Base-by-base conservation (phyloP, 2,888 invertebrate species). In the Ariolimax columbianus region DNA sequence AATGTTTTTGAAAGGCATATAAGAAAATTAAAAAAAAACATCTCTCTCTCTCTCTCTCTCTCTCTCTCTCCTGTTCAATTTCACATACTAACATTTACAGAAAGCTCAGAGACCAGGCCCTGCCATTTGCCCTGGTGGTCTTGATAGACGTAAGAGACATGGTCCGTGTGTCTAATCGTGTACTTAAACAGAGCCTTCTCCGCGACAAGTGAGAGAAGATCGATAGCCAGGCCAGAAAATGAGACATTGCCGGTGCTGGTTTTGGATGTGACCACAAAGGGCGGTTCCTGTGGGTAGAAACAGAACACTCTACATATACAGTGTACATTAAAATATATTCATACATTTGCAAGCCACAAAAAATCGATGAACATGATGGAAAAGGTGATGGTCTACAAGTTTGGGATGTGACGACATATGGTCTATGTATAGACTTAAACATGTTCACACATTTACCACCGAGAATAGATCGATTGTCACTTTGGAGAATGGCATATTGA, bases 21-120 rank as follows among this genome's bases (percentile, higher is more conserved):
- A 47, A 11, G 7, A 47, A 47, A 47, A 47, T 47, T 47, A 47
- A 11, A 47, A 14, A n/a, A n/a, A n/a, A n/a, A n/a, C n/a, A n/a
- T n/a, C n/a, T 47, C 17, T 47, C 47, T 47, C 47, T 47, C 47
- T 47, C 47, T 47, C 47, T 11, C 47, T 47, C 47, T 63, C 63
- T 63, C 30, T 66, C 66, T 66, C 33, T 66, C 66, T 30, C 33
- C n/a, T 23, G 23, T 1, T 63, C 23, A 63, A 30, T n/a, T 63
- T 63, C n/a, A 2, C 0, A 0, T 75, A 66, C 78, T 66, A 26
- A 66, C 78, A 38, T 66, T 63, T 38, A 26, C 40, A 23, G 63
- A 17, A 4, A 78, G 38, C 51, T 84, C 84, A 0, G 84, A 89
- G 55, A 91, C 83, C 86, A 91, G 89, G 19, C 91, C 91, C 7